Evolutionary conservation across 2,888 invertebrate genomes (phyloP).

Genomic region (Operophtera brumata): DNA sequence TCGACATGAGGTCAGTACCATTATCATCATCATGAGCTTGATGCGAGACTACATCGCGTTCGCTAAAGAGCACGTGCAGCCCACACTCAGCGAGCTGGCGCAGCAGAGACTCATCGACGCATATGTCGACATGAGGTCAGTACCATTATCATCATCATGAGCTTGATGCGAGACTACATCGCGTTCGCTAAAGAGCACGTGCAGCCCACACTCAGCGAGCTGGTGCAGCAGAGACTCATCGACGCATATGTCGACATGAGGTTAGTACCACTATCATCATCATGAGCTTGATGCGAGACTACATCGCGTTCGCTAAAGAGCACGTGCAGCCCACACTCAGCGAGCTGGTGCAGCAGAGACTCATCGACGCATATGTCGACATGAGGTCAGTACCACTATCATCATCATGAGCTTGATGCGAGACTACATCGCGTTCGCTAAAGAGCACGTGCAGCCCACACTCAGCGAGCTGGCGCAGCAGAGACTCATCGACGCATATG

Average conservation of each 20-base stretch:
- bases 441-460: constrained; percentile 93
- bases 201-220: constrained; percentile 93
- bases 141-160: too few species aligned
- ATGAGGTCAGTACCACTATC: too few species aligned
- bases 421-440: constrained; percentile 97
- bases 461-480: constrained; percentile 95
- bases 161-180: constrained; percentile 95
- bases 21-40: too few species aligned
- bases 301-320: constrained; percentile 96
- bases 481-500: constrained; percentile 94
- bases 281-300: constrained; percentile 94
- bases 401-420: constrained; percentile 93
- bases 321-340: constrained; percentile 93
- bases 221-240: constrained; percentile 94
- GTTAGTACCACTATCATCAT: too few species aligned
- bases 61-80: constrained; percentile 94
- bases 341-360: constrained; percentile 93
- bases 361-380: constrained; percentile 95
- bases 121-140: constrained; percentile 96
- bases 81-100: constrained; percentile 93
- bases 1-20: too few species aligned
- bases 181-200: constrained; percentile 95
- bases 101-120: constrained; percentile 94
- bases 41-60: constrained; percentile 97
- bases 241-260: constrained; percentile 99